Evolutionary conservation across 2,888 invertebrate species (phyloP), one percentile per base, ranked within the genome.

Genomic region (Capitulum mitella): DNA sequence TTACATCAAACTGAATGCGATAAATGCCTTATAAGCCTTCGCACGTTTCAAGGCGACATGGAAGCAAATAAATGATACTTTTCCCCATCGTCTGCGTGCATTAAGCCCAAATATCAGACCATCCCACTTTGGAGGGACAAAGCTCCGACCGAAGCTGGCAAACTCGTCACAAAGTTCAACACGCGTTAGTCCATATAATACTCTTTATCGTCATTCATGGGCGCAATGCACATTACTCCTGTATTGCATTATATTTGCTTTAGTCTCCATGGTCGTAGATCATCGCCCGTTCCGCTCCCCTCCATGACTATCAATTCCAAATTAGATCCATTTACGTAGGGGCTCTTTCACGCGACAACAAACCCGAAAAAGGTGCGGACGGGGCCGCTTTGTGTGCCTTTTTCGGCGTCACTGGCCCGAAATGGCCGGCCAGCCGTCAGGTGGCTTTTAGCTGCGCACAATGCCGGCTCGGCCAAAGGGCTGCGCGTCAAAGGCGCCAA

Each of bases 371-470:
- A 64, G 64, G 64, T 34, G 64, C 26, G 16, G 64, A 32, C 26
- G 34, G 64, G 64, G 64, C 34, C 34, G 64, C 64, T 64, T 64
- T 64, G 64, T 64, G 16, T 32, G 64, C 64, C 26, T 58, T 64
- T 64, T 64, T 64, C 64, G 64, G 16, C 64, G 64, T 34, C 34
- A 19, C 26, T 34, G 64, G 34, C 34, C 64, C 64, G 64, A 34
- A 64, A 64, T 64, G 26, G 64, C 19, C 64, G 64, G 29, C 64
- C 64, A 29, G 64, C 64, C 64, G 64, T 64, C 64, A 64, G 64
- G 64, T 64, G 64, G 64, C 64, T 64, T 64, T 64, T 64, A 64
- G 64, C 1, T 34, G 64, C 64, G 34, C 64, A 64, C 64, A 64
- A 64, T 34, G 34, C 32, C 32, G 19, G 34, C 12, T 34, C 64